These are phyloP conservation scores for Paedocypris micromegethes DNA, from an alignment of 2,797 vertebrate species.

Conservation along the genomic window DNA sequence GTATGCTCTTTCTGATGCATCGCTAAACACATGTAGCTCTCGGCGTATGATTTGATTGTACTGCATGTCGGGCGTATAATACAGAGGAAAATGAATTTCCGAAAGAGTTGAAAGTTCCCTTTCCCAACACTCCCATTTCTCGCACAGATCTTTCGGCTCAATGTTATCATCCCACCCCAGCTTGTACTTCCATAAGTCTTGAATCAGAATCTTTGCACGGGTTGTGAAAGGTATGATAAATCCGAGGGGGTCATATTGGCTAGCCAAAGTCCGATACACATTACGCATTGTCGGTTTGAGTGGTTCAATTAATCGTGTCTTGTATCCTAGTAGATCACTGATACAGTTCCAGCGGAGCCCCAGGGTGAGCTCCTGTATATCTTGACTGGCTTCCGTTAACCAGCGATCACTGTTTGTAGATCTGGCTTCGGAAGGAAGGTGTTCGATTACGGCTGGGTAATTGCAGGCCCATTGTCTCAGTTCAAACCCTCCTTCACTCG, in stretches of 20 bases:
- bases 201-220: background rate
- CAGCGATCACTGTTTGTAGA: background rate
- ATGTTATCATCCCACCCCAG: background rate
- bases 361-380: background rate
- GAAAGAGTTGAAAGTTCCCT: background rate
- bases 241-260: background rate
- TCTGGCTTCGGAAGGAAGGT: slow-evolving; percentile 9
- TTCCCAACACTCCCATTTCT: background rate
- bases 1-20: background rate
- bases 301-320: background rate
- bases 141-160: background rate
- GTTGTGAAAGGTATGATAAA: background rate
- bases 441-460: slow-evolving; percentile 1
- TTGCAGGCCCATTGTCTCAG: background rate
- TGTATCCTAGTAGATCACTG: background rate
- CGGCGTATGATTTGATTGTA: too few species aligned
- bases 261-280: background rate
- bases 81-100: background rate
- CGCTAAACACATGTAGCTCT: background rate
- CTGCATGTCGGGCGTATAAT: background rate
- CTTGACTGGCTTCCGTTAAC: background rate
- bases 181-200: background rate
- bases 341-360: background rate
- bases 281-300: background rate
- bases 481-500: background rate